Evolutionary conservation across 2,888 invertebrate species (phyloP), one percentile per base, ranked within the genome.

Genomic region (Horisme vitalbata): DNA sequence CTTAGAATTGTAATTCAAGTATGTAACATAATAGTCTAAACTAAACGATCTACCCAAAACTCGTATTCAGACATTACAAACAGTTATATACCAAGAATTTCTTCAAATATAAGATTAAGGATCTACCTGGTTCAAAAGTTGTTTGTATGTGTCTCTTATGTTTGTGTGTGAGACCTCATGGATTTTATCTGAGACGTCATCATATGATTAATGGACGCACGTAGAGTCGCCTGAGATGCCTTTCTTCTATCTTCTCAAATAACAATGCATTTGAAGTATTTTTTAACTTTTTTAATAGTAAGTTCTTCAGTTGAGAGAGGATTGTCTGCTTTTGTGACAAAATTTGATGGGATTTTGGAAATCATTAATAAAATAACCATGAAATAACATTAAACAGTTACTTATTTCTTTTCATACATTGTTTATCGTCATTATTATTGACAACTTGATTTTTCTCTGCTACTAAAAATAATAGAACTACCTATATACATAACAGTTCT

Each of bases 201-300:
- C 78, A 52, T 79, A 85, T 87, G 87, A 88, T 86, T 82, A 86
- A 89, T 89, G 80, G 68, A 63, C 65, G 57, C 61, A 78, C 77
- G 65, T 67, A 75, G 63, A 78, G 75, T 71, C 71, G 68, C 65
- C 63, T 71, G 71, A 72, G 71, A 79, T 78, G 73, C 75, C 79
- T 78, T 78, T 80, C 75, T 76, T 70, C 71, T 64, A 65, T 65
- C 61, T 75, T 69, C 68, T 68, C 68, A 71, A 75, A 70, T 72
- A 75, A 86, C 83, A 83, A 85, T 80, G 71, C 59, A 61, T 68
- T 68, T 62, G 67, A 64, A 52, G 51, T 68, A 73, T 71, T 74
- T 78, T 78, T 68, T 63, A 67, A 73, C 71, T 70, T 65, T 55
- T 70, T 79, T 71, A 54, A 14, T 10, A 21, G 23, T 23, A 23